A percentile compares a stretch with the other conserved stretches of the same genome.
phyloP scores from a whole-genome alignment of 1,140 invertebrate species.

The Aethina tumida region DNA sequence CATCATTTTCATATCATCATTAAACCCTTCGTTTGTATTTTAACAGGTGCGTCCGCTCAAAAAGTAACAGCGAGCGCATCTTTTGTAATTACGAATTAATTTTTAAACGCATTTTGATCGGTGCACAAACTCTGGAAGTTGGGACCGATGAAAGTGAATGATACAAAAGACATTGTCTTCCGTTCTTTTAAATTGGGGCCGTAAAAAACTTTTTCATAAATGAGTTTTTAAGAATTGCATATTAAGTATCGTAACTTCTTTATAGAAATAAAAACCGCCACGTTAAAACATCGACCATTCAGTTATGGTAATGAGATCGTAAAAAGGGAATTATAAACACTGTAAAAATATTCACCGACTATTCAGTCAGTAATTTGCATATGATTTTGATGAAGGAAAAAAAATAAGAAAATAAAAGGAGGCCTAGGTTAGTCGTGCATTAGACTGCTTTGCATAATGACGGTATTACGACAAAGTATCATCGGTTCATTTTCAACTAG shows the following conservation, averaged over 20 bases:
- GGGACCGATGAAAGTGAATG: no score
- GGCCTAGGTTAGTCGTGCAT: slow-evolving; percentile 29
- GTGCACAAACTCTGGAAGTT: no score
- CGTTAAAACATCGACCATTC: slow-evolving; percentile 28
- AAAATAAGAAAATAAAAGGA: slow-evolving; percentile 26
- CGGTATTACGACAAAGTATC: slow-evolving; percentile 27
- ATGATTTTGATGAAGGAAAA: slow-evolving; percentile 34
- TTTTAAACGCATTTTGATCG: no score
- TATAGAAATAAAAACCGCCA: slow-evolving; percentile 20
- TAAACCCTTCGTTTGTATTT: not conserved
- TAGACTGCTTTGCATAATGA: slow-evolving; percentile 32
- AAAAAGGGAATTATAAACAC: slow-evolving; percentile 38
- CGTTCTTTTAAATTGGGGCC: slow-evolving; percentile 24
- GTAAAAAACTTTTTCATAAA: slow-evolving; percentile 20
- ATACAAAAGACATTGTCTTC: no score
- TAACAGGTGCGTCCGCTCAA: not conserved
- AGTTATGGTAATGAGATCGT: slow-evolving; percentile 34
- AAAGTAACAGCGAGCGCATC: not conserved
- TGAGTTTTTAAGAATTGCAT: slow-evolving; percentile 28
- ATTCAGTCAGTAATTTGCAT: slow-evolving; percentile 35
- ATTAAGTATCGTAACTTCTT: slow-evolving; percentile 22
- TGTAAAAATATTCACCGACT: slow-evolving; percentile 37
- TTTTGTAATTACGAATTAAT: not conserved
- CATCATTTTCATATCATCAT: slow-evolving; percentile 9
- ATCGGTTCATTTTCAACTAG: slow-evolving; percentile 26